Evolutionary conservation across 2,888 invertebrate species (phyloP), one percentile per base, ranked within the genome.

Genomic region (Callyntrura sp.): DNA sequence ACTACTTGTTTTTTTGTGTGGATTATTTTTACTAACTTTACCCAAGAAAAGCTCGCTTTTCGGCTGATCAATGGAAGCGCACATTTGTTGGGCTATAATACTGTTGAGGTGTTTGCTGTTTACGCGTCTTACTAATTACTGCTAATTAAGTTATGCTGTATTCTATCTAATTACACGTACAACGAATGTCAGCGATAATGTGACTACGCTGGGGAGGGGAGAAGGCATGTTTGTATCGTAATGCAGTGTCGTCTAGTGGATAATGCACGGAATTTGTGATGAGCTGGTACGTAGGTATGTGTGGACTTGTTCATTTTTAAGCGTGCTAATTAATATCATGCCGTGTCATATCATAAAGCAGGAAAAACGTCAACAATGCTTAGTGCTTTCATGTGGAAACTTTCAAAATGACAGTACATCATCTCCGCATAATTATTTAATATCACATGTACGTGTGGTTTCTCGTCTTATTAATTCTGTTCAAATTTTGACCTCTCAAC

Each of bases 51-150:
- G 48, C 25, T 28, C 55, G 55, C 11, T 57, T 12, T 43, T 79
- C 60, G 35, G 83, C 35, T 65, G 78, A 88, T 83, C 83, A 88
- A 82, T 88, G 82, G 68, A 88, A 65, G 83, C 43, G 48, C 23
- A 48, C 65, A 62, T 68, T 55, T 28, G 55, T 35, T 45, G 45
- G 51, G 62, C n/a, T n/a, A n/a, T n/a, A n/a, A n/a, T n/a, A 25
- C 35, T 79, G 35, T n/a, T 20, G 35, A 83, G 88, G 88, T 88
- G 88, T 76, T 88, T 51, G 78, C 48, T 88, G 78, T 88, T 84
- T 88, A 78, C 88, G 68, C 81, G 88, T 88, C 68, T 25, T 81
- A 23, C 85, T 90, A 90, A 90, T 90, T 90, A 90, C 90, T 28
- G n/a, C 85, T 89, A 85, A 85, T 85, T 90, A 90, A 85, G 79